Evolutionary conservation across 2,797 vertebrate species (phyloP).

Genomic region (Microctenopoma stevenorrisi): DNA sequence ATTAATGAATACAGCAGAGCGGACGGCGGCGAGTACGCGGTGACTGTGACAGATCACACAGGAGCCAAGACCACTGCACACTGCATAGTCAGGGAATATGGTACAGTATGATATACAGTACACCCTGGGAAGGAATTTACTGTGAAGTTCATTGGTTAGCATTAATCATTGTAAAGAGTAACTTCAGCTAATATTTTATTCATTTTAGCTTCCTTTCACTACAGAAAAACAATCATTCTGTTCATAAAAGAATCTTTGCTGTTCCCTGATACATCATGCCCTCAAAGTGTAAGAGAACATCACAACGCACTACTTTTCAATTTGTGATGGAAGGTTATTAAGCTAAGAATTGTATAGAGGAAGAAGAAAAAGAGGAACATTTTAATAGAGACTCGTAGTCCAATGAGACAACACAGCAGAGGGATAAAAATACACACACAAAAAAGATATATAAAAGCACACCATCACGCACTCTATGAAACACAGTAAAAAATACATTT

Average conservation of each 20-base stretch:
- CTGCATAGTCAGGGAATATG: constrained; percentile 79
- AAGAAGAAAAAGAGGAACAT: too few species aligned
- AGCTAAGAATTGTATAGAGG: not conserved
- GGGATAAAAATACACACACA: too few species aligned
- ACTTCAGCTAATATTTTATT: not conserved
- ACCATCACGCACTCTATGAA: too few species aligned
- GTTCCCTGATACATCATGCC: not conserved
- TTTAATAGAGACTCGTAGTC: too few species aligned
- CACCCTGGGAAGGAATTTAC: not conserved
- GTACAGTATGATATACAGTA: constrained; percentile 67
- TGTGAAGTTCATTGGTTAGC: not conserved
- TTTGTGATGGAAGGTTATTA: not conserved
- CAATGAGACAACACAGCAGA: too few species aligned
- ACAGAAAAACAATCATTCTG: not conserved
- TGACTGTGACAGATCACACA: constrained; percentile 69
- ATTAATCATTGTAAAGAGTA: not conserved
- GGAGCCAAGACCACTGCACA: constrained; percentile 57
- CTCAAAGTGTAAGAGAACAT: not conserved
- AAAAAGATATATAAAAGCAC: too few species aligned
- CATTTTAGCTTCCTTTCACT: not conserved
- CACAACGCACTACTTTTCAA: not conserved
- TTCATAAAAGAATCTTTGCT: not conserved
- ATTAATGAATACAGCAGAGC: constrained; percentile 57
- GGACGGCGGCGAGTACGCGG: constrained; percentile 74
- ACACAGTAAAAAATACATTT: too few species aligned